Percentiles rank a stretch among this genome's conserved stretches.
Evolutionary conservation across 2,113 vertebrate species (phyloP).

Genomic region (Peucedramus taeniatus): DNA sequence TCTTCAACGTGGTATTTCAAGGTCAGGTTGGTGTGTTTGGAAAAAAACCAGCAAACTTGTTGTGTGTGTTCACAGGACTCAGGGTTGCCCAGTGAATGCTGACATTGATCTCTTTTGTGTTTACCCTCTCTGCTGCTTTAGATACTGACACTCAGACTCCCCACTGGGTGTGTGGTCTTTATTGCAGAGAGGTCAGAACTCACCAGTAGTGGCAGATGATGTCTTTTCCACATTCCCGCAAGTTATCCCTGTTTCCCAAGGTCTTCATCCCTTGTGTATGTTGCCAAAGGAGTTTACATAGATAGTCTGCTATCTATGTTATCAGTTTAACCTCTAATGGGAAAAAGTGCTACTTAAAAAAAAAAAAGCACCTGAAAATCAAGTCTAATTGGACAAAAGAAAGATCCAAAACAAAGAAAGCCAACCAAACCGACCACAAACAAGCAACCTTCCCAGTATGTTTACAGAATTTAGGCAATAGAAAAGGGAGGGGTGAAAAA

Average conservation of each 20-base stretch:
- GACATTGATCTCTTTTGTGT: not conserved
- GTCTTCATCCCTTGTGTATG: not conserved
- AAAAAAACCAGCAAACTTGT: not conserved
- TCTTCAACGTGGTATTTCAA: not conserved
- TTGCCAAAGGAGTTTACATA: not conserved
- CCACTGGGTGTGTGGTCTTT: rapidly evolving
- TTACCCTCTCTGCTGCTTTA: not conserved
- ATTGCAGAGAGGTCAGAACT: not conserved
- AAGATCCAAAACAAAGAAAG: not conserved
- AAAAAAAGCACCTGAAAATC: not conserved
- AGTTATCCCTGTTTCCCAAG: not conserved
- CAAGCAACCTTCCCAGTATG: not conserved
- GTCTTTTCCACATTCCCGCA: not conserved
- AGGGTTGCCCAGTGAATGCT: not conserved
- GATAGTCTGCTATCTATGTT: not conserved
- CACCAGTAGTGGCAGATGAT: not conserved
- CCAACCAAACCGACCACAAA: not conserved
- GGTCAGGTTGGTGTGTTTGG: not conserved
- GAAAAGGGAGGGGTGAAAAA: rapidly evolving
- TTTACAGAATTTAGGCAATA: not conserved
- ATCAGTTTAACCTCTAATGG: not conserved
- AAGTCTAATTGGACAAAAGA: not conserved
- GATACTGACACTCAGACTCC: not conserved
- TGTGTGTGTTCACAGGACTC: not conserved
- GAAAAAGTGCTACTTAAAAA: not conserved